Evolutionary conservation across 2,888 invertebrate species (phyloP).

Genomic region (Cyrtodaria siliqua): DNA sequence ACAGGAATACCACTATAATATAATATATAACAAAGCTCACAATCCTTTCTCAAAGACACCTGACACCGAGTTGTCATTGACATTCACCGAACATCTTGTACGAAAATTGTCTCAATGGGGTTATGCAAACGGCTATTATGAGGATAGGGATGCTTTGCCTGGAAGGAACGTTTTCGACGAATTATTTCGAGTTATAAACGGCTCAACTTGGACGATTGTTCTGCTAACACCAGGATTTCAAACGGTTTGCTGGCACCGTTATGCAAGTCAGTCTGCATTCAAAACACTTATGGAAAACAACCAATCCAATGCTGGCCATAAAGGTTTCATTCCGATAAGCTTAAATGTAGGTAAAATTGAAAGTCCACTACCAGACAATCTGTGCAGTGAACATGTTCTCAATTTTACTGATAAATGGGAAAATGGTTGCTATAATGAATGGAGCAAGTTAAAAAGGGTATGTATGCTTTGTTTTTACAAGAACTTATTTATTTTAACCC

Average conservation of each 20-base stretch:
- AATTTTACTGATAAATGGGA: too few relatives aligned
- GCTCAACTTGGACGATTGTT: constrained; percentile 26
- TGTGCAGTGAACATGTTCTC: too few relatives aligned
- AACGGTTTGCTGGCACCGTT: constrained; percentile 30
- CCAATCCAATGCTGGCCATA: too few relatives aligned
- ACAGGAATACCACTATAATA: constrained; percentile 2
- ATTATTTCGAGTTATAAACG: constrained; percentile 23
- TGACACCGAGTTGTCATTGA: background rate
- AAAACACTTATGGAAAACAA: constrained; percentile 18
- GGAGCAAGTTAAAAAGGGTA: too few relatives aligned
- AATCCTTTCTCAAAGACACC: background rate
- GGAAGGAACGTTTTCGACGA: constrained; percentile 43
- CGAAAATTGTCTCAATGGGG: background rate
- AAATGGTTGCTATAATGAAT: too few relatives aligned
- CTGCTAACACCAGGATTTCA: constrained; percentile 43
- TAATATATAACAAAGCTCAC: constrained; percentile 4
- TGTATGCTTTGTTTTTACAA: too few relatives aligned
- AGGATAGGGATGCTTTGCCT: constrained; percentile 42
- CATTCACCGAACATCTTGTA: too few relatives aligned
- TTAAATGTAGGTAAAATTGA: too few relatives aligned
- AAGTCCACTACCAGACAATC: too few relatives aligned
- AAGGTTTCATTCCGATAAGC: too few relatives aligned
- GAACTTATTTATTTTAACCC: too few relatives aligned
- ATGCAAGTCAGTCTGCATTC: constrained; percentile 33
- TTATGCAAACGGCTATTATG: constrained; percentile 19